phyloP scores from a whole-genome alignment of 2,113 vertebrate genomes.

The Colossoma macropomum region DNA sequence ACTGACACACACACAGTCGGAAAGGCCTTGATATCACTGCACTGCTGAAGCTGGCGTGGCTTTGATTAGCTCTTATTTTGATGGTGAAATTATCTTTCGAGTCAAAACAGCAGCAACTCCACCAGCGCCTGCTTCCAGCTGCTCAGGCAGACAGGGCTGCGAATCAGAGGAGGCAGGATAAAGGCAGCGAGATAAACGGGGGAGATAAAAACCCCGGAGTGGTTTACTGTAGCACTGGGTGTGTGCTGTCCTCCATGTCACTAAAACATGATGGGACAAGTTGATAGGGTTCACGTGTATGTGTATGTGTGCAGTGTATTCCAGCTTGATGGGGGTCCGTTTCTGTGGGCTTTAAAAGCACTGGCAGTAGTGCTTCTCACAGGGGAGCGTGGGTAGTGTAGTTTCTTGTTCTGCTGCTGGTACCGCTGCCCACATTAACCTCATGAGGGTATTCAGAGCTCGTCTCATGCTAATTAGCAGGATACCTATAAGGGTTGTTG shows the following conservation, averaged over 20 bases:
- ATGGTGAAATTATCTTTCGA: slow-evolving; percentile 16
- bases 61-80: slow-evolving; percentile 56
- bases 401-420: slow-evolving; percentile 10
- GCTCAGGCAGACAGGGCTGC: not conserved
- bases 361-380: not conserved
- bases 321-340: not conserved
- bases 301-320: not conserved
- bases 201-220: not conserved
- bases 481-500: not conserved
- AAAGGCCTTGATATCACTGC: not conserved
- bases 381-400: not conserved
- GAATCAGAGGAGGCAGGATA: slow-evolving; percentile 11
- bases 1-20: slow-evolving; percentile 1
- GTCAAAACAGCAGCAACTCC: slow-evolving; percentile 31
- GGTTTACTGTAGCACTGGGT: slow-evolving; percentile 23
- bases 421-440: not conserved
- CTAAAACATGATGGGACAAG: slow-evolving; percentile 43
- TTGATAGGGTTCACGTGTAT: not conserved
- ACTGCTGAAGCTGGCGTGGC: not conserved
- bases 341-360: slow-evolving; percentile 8
- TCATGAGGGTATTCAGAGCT: slow-evolving; percentile 11
- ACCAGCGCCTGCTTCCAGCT: not conserved
- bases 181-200: not conserved
- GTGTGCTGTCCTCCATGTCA: slow-evolving; percentile 22
- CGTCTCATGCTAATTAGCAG: slow-evolving; percentile 17